Conservation (phyloP, 1,140 invertebrate genomes). For the Bombus pyrosoma region DNA sequence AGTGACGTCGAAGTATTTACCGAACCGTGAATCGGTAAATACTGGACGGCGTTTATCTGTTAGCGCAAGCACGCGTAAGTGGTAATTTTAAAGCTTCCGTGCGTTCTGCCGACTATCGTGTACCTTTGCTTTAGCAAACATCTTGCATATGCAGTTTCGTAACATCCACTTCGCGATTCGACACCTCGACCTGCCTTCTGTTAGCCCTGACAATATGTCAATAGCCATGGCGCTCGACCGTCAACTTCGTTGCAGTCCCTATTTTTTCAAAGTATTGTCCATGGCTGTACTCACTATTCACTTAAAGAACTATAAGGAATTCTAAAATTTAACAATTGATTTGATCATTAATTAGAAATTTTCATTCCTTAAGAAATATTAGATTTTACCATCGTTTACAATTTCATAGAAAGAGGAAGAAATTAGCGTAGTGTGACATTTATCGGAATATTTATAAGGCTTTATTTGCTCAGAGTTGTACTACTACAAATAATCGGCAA, state of each 20-base stretch:
- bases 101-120: not conserved
- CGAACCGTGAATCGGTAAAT: conserved; percentile 61
- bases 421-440: too few species aligned
- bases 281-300: not conserved
- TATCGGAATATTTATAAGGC: not conserved
- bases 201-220: conserved; percentile 3
- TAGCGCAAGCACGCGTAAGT: conserved; percentile 30
- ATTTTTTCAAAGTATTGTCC: not conserved
- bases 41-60: conserved; percentile 38
- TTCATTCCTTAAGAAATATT: too few species aligned
- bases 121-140: not conserved
- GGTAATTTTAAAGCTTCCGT: conserved; percentile 49
- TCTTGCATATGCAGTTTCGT: conserved; percentile 12
- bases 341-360: too few species aligned
- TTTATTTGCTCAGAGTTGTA: not conserved
- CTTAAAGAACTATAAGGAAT: not conserved
- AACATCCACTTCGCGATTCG: not conserved
- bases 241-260: not conserved
- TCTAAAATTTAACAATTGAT: not conserved
- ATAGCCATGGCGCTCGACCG: not conserved
- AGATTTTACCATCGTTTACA: not conserved
- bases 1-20: conserved; percentile 51
- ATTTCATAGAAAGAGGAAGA: not conserved
- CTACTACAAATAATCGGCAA: not conserved
- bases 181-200: not conserved